Base-by-base conservation (phyloP, 2,888 invertebrate species). In the Eupithecia dodoneata region DNA sequence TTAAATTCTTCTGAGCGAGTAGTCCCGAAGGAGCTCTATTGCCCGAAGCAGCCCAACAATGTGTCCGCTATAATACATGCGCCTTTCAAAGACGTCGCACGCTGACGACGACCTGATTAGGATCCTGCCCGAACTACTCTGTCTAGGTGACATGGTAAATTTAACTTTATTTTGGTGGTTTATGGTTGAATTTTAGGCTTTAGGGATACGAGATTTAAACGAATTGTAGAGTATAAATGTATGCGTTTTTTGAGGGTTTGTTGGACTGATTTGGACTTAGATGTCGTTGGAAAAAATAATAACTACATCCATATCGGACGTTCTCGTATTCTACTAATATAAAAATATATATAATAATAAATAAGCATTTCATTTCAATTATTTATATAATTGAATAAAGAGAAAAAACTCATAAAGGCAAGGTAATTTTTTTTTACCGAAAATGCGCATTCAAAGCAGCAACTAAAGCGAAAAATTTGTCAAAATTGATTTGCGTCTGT, bases 61-160 rank as follows among this genome's bases (percentile, higher is more conserved):
- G 66, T 75, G 73, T 75, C 66, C 73, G 55, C 59, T 75, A 44
- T 75, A 74, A 59, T 66, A 73, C 65, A 77, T 74, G 72, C 30
- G 74, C 10, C 72, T 73, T 74, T 74, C 72, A 69, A 71, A 73
- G 71, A 18, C 52, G 66, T 77, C 77, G 73, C 75, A 55, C 77
- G 71, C 71, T 71, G 66, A 42, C 45, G 49, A 59, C 71, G 49
- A 30, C 30, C 30, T 78, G 78, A 78, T 78, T 78, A 78, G 75
- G 47, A 42, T n/a, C 73, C 55, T 47, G 49, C 13, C 3, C 15
- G 4, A 30, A 18, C 30, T 67, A 69, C 67, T 52, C 15, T 72
- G 3, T 71, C 9, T 0, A 15, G 13, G 47, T 18, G 18, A 52
- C 55, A 52, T 30, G 4, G 55, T 15, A 73, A 73, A 42, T n/a